Evolutionary conservation across 2,797 vertebrate species (phyloP).

Genomic region (Tarsius wallacei): DNA sequence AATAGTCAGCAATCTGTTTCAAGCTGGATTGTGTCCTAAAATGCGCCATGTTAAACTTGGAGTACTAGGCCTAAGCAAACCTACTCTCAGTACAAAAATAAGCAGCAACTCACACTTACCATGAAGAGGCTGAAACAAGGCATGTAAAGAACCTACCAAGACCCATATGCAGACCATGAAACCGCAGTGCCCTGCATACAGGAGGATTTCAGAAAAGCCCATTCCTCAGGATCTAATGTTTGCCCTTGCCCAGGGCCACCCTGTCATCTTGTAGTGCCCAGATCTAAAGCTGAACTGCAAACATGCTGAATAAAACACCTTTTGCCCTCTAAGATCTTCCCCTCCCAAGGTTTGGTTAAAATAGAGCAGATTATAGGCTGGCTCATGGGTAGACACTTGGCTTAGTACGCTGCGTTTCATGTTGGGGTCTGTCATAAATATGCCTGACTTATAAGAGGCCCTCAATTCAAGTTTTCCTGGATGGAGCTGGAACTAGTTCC

Average conservation of each 20-base stretch:
- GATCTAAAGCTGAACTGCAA: not conserved
- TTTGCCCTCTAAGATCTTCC: not conserved
- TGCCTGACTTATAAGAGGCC: not conserved
- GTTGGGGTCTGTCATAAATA: not conserved
- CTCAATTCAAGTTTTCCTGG: not conserved
- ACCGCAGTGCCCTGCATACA: not conserved
- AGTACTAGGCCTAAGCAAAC: constrained; percentile 66
- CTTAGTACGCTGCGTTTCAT: not conserved
- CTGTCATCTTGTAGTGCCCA: not conserved
- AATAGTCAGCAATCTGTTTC: constrained; percentile 82
- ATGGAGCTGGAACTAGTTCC: not conserved
- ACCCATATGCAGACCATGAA: not conserved
- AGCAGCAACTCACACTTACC: constrained; percentile 4
- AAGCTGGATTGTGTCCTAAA: constrained; percentile 78
- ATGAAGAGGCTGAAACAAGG: not conserved
- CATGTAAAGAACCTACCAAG: not conserved
- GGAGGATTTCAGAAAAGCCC: not conserved
- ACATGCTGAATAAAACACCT: not conserved
- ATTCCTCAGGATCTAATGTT: not conserved
- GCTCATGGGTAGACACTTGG: not conserved
- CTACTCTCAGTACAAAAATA: constrained; percentile 71
- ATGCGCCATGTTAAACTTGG: constrained; percentile 71
- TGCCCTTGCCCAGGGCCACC: not conserved
- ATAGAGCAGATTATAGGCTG: not conserved
- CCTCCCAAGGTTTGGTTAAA: not conserved